These are phyloP conservation scores for Allobates femoralis DNA, from an alignment of 2,797 vertebrate genomes.

Conservation along the genomic window DNA sequence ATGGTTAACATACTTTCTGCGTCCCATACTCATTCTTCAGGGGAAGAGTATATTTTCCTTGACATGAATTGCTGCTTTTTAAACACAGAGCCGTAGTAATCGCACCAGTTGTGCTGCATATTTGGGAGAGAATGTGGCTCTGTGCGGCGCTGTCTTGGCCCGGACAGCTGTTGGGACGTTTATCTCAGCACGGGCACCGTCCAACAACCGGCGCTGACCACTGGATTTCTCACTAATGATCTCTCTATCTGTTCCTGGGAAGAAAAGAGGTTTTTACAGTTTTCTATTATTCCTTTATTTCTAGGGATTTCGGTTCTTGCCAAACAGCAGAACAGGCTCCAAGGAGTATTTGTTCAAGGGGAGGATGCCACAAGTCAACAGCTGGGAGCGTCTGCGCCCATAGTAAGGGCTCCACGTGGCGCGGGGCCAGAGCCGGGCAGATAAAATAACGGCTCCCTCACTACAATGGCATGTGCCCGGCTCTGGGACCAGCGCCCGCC, in stretches of 20 bases:
- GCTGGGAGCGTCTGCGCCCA: conserved; percentile 40
- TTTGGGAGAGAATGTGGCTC: conserved; percentile 66
- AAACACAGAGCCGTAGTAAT: conserved; percentile 51
- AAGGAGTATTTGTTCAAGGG: conserved; percentile 48
- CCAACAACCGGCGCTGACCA: conserved; percentile 67
- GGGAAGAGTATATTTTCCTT: conserved; percentile 16
- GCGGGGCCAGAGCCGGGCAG: background rate
- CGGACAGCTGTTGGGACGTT: conserved; percentile 64
- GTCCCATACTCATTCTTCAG: conserved; percentile 14
- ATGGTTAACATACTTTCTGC: conserved; percentile 37
- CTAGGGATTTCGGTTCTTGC: conserved; percentile 56
- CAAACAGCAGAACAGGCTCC: conserved; percentile 42
- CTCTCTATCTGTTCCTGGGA: conserved; percentile 60
- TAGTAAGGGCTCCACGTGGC: conserved; percentile 7
- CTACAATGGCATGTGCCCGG: background rate
- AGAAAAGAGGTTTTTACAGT: conserved; percentile 24
- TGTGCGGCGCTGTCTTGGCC: conserved; percentile 66
- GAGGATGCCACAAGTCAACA: conserved; percentile 46
- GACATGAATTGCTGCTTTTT: conserved; percentile 54
- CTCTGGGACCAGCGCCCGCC: conserved; percentile 24
- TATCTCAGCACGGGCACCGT: conserved; percentile 67
- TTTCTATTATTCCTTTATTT: conserved; percentile 52
- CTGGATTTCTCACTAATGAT: conserved; percentile 64
- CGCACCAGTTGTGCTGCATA: conserved; percentile 65
- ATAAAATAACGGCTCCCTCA: conserved; percentile 38